These are phyloP conservation scores for Mantis religiosa DNA, from an alignment of 2,888 invertebrate genomes.

Conservation along the genomic window DNA sequence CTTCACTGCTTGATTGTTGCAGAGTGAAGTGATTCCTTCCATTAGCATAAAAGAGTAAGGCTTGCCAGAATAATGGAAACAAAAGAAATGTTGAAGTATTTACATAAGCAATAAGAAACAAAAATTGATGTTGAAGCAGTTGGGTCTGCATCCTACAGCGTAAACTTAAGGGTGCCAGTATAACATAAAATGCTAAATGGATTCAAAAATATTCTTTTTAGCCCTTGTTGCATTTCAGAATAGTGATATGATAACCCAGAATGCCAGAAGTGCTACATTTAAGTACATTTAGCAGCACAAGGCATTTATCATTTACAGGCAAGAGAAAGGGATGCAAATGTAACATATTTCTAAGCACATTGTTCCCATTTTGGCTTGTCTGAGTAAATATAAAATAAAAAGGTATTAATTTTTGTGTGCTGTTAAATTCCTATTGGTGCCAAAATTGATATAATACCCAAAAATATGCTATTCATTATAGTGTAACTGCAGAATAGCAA, in stretches of 20 bases:
- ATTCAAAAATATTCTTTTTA: background rate
- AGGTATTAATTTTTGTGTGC: background rate
- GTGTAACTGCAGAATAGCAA: background rate
- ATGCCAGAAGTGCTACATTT: background rate
- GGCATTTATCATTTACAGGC: background rate
- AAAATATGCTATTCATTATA: background rate
- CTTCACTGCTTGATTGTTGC: no score
- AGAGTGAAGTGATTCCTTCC: no score
- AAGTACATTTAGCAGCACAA: background rate
- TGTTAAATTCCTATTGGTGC: no score
- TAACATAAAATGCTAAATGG: background rate
- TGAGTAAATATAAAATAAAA: background rate
- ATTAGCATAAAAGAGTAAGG: no score
- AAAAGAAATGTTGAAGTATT: no score
- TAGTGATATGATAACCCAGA: background rate
- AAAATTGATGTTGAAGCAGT: no score
- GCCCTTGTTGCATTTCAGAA: background rate
- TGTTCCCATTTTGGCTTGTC: background rate
- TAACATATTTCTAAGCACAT: background rate
- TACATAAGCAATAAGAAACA: no score
- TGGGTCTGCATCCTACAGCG: background rate
- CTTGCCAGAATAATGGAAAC: no score
- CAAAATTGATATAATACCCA: background rate
- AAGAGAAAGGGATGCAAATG: background rate
- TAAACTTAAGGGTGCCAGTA: background rate